Conservation (phyloP, 2,797 vertebrate species). For the Macrochelys suwanniensis region DNA sequence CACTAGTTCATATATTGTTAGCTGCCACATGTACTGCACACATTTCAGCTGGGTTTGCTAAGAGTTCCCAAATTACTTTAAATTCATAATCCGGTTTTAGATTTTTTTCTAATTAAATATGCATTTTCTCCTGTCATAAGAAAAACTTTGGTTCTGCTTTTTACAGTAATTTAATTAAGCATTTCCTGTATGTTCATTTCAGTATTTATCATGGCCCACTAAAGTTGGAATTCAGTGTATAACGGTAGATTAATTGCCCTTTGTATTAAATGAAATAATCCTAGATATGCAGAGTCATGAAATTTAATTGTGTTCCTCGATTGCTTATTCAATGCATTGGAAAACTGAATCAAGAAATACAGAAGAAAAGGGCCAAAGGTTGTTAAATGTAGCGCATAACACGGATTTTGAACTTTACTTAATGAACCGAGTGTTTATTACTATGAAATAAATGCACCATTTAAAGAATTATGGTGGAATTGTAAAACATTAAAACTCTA, state of each 20-base stretch:
- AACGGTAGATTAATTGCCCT: constrained; percentile 89
- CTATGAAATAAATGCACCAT: constrained; percentile 86
- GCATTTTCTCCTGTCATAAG: constrained; percentile 76
- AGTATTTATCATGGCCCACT: constrained; percentile 87
- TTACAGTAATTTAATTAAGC: constrained; percentile 91
- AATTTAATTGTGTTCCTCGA: constrained; percentile 90
- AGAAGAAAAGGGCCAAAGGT: constrained; percentile 82
- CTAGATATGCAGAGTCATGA: constrained; percentile 92
- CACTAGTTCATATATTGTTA: not conserved
- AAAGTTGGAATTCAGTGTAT: constrained; percentile 86
- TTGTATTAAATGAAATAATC: constrained; percentile 90
- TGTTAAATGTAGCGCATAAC: constrained; percentile 91
- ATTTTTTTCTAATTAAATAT: constrained; percentile 78
- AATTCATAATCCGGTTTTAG: constrained; percentile 56
- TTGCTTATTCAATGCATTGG: constrained; percentile 86
- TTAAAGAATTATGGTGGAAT: constrained; percentile 84
- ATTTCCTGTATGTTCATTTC: constrained; percentile 87
- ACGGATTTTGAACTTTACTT: constrained; percentile 87
- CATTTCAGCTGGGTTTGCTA: constrained; percentile 52
- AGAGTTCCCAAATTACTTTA: constrained; percentile 55
- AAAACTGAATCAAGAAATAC: constrained; percentile 80
- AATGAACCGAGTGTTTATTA: constrained; percentile 93
- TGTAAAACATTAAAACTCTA: constrained; percentile 82
- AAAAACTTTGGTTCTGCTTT: constrained; percentile 78
- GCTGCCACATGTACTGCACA: constrained; percentile 1